Base-by-base conservation (phyloP, 2,797 vertebrate species). In the Hyperoplus immaculatus region DNA sequence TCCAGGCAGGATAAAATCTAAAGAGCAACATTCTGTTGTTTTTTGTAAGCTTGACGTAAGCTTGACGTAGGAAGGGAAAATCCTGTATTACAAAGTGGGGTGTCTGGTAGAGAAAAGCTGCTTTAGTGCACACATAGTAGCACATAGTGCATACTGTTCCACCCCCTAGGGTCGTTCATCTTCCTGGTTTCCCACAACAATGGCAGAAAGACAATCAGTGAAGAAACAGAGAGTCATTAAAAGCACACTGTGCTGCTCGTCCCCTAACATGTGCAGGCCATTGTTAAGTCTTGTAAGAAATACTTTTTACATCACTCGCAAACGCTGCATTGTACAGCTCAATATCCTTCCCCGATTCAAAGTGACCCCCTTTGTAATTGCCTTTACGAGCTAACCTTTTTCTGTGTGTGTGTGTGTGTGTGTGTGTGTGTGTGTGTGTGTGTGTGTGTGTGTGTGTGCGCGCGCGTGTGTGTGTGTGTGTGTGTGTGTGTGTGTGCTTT, bases 161-260 rank as follows among this genome's bases (percentile, higher is more conserved):
- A 80, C 29, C 29, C 29, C 78, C 53, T 63, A 18, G 43, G 59
- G 60, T 87, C 71, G 84, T 87, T 83, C 55, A 75, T 78, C 67
- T 72, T 72, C 69, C 80, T 38, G 21, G 29, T 85, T 63, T 45
- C n/a, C 47, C 46, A 21, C 55, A 76, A 85, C 81, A 92, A 87
- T 83, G 70, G 80, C 76, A 82, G 79, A 63, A 80, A 75, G 85
- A 87, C 81, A 82, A 78, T 73, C 77, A 84, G 81, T 84, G 84
- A 88, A 89, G 74, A 85, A 88, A 89, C 75, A 79, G 47, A 39
- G 75, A 72, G 57, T 90, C 85, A 87, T 92, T 89, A 89, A 93
- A 91, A 77, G 59, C 65, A 81, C 85, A 84, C 70, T 78, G 80
- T 87, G 86, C 63, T 58, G 60, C 68, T 77, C 75, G 18, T 83